Evolutionary conservation across 2,113 vertebrate genomes (phyloP), one percentile per base, ranked within the genome.

Genomic region (Pholis gunnellus): DNA sequence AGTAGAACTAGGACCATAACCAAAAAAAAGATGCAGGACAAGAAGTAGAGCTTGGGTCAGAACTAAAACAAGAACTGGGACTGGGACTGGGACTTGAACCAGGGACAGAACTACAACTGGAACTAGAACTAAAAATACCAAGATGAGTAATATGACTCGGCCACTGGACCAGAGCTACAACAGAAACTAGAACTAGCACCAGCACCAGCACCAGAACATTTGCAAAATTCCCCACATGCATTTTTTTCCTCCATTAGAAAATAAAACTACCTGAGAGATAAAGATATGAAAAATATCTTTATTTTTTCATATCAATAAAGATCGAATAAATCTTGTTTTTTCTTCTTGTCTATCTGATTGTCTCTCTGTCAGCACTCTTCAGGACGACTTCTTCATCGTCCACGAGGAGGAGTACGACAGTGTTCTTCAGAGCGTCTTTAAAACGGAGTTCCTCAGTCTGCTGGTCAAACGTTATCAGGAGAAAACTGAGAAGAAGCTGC

Each of bases 331-430:
- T 9, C 5, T 8, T 40, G 34, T 40, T 40, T 8, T 48, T 17
- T 65, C 2, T n/a, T 42, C 9, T 9, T 40, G 13, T 14, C 52
- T 38, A 34, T 34, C 31, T 5, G 31, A 34, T 5, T 34, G 31
- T 34, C 25, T 34, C 29, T 84, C 73, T 57, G 20, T 67, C 84
- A 96, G 96, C 82, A 92, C 94, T 2, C 84, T 96, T 46, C 96
- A 97, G 85, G 96, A 97, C 2, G 96, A 97, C 79, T 82, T 97
- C 88, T 93, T 97, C 67, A 94, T 97, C 59, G 0, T 97, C 6
- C 96, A 97, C 0, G 95, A 96, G 84, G 90, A 94, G 7, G 94
- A 94, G n/a, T 97, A 97, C 0, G 96, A 97, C 95, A 97, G 96
- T 6, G 93, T 95, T n/a, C 91, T 97, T 50, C 94, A 96, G 90